These are phyloP conservation scores for Bombus terrestris DNA, from an alignment of 1,140 invertebrate species.

Conservation along the genomic window DNA sequence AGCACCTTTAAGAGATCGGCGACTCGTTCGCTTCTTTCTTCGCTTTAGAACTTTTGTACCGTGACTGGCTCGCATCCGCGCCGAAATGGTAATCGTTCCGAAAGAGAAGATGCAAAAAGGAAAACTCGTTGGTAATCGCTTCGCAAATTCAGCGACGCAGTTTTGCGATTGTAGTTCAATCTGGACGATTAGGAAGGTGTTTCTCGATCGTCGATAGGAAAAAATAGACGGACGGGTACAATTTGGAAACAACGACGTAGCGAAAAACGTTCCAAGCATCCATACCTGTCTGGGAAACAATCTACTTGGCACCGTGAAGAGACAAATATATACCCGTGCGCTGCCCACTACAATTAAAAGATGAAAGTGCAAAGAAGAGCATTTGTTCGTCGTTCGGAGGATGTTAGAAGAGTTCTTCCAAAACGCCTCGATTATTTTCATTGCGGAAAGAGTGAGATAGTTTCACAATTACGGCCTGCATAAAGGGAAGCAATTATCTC, in stretches of 20 bases:
- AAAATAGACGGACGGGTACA: fast-evolving
- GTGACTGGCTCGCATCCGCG: too few relatives aligned
- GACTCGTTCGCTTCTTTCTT: background rate
- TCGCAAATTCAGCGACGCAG: background rate
- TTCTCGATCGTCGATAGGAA: background rate
- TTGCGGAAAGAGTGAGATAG: too few relatives aligned
- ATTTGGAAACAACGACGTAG: background rate
- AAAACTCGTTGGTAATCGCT: background rate
- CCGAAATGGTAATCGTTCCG: background rate
- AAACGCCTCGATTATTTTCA: too few relatives aligned
- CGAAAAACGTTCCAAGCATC: background rate
- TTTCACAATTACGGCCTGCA: too few relatives aligned
- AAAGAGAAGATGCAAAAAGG: background rate
- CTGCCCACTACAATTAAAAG: too few relatives aligned
- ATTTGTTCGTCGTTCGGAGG: too few relatives aligned
- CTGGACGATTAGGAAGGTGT: background rate
- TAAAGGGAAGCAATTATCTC: too few relatives aligned
- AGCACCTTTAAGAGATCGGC: background rate
- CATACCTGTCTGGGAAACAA: background rate
- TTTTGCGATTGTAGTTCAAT: background rate
- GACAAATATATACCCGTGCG: background rate
- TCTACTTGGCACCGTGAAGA: background rate
- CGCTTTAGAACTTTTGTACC: too few relatives aligned
- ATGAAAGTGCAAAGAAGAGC: too few relatives aligned
- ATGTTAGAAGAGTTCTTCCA: too few relatives aligned